Evolutionary conservation across 2,113 vertebrate species (phyloP), one percentile per base, ranked within the genome.

Genomic region (Gorsachius goisagi): DNA sequence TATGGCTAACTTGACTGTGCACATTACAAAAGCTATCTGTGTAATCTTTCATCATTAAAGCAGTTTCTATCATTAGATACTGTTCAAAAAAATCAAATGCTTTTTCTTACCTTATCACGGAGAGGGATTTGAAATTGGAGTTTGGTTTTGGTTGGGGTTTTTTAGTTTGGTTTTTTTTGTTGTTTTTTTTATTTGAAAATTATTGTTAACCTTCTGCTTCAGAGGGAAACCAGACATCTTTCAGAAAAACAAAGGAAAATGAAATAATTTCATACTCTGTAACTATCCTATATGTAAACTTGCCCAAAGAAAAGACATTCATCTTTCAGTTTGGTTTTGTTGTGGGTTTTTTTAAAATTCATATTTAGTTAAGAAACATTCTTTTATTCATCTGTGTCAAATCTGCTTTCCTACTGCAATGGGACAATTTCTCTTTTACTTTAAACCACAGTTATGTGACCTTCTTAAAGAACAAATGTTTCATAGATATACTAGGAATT

Each of bases 31-130:
- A 97, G 71, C 71, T 89, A 91, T 83, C 82, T 30, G 19, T 55
- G 68, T 88, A 78, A 91, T 59, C 50, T 97, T 96, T 96, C 55
- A 50, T 76, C 95, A 94, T 87, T 96, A 91, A 97, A 71, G 44
- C 20, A 95, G 28, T 33, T 95, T 92, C 68, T 88, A 55, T 30
- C 19, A 79, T 77, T 79, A 76, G 73, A 79, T 62, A 68, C 14
- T 52, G 8, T 88, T 92, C 62, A 67, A 45, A 93, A 21, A 21
- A 74, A 92, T 52, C 30, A 92, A 73, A 71, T 82, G 3, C 0
- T 58, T 88, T 59, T 63, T 24, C 60, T 71, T 72, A 83, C 50
- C 30, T 84, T 52, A 78, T 87, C 68, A 45, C 53, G 95, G 95
- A 86, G 10, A 3, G 9, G 5, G 11, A 87, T 90, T 95, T 94